phyloP scores from a whole-genome alignment of 2,113 vertebrate species.

The Alouatta palliata region DNA sequence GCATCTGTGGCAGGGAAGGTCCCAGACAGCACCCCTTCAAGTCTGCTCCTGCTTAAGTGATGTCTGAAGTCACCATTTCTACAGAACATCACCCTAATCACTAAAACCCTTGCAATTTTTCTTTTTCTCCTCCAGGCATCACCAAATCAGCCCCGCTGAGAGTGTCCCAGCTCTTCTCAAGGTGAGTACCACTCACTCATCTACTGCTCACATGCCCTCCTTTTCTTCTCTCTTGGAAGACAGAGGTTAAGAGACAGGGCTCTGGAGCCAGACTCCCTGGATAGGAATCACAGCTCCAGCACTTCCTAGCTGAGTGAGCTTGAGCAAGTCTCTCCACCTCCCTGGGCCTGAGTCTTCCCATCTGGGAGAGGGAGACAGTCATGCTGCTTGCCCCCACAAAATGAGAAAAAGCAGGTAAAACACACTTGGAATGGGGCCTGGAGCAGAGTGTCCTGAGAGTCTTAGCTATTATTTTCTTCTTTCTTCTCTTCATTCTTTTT shows the following conservation, averaged over 20 bases:
- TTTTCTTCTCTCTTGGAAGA: not conserved
- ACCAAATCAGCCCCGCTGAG: conserved; percentile 66
- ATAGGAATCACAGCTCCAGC: not conserved
- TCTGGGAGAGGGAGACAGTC: not conserved
- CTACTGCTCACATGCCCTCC: not conserved
- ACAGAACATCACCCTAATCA: not conserved
- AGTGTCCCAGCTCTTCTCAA: conserved; percentile 78
- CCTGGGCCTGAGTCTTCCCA: not conserved
- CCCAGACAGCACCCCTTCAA: not conserved
- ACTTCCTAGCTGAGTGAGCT: not conserved
- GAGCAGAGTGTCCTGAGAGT: not conserved
- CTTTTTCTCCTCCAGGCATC: conserved; percentile 80
- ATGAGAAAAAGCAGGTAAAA: not conserved
- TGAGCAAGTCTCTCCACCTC: not conserved
- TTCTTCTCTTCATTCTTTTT: not conserved
- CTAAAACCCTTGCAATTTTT: not conserved
- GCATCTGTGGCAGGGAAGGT: not conserved
- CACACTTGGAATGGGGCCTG: not conserved
- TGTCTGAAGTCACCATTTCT: not conserved
- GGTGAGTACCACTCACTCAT: conserved; percentile 70
- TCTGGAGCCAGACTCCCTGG: not conserved
- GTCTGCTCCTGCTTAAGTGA: not conserved
- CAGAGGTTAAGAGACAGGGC: no score
- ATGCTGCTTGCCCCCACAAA: not conserved
- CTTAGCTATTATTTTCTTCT: not conserved